Evolutionary conservation across 2,113 vertebrate genomes (phyloP).

Genomic region (Marcusenius ussheri): DNA sequence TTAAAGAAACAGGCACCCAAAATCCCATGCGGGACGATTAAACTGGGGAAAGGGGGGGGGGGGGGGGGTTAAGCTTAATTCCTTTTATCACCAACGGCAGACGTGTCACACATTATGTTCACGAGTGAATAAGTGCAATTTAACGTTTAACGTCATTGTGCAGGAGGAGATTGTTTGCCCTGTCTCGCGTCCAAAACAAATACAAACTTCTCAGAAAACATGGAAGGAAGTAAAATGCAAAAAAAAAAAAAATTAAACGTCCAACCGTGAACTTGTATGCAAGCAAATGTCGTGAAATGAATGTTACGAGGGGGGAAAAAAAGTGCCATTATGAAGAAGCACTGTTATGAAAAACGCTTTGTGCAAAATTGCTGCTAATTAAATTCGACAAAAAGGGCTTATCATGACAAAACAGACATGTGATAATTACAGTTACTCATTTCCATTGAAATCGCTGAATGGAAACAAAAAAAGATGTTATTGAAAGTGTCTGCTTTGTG

Average conservation of each 20-base stretch:
- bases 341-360: conserved; percentile 22
- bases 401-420: conserved; percentile 29
- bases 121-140: conserved; percentile 25
- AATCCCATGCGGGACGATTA: conserved; percentile 19
- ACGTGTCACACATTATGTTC: conserved; percentile 22
- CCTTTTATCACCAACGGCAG: conserved; percentile 26
- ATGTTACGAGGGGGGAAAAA: background rate
- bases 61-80: conserved; percentile 14
- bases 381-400: conserved; percentile 30
- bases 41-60: background rate
- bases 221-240: conserved; percentile 13
- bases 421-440: conserved; percentile 28
- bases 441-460: conserved; percentile 24
- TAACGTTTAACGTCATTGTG: conserved; percentile 26
- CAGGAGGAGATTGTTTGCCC: conserved; percentile 21
- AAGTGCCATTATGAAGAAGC: conserved; percentile 8
- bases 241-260: background rate
- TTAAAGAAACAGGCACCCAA: conserved; percentile 14
- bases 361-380: conserved; percentile 26
- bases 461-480: conserved; percentile 17
- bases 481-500: conserved; percentile 22
- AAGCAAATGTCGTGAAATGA: conserved; percentile 15
- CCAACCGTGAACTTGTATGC: conserved; percentile 6
- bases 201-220: conserved; percentile 17
- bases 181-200: conserved; percentile 22